Conservation (phyloP, 1,140 invertebrate species). For the Euwallacea similis region DNA sequence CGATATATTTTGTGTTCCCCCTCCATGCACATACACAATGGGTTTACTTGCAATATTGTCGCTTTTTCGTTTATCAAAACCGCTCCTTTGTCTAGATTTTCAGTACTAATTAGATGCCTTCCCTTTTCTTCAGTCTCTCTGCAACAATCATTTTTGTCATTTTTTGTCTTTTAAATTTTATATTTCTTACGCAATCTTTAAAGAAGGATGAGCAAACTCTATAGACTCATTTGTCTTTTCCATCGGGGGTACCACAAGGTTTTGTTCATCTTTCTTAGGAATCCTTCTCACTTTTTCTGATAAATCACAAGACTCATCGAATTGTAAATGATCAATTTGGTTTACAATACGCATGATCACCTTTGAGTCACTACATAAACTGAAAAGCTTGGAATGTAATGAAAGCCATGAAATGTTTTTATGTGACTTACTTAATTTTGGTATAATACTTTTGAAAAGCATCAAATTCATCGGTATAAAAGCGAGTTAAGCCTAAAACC, state of each 20-base stretch:
- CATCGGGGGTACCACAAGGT: neutral
- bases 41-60: conserved; percentile 33
- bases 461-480: conserved; percentile 22
- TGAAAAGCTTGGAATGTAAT: neutral
- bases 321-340: neutral
- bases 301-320: neutral
- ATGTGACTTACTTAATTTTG: conserved; percentile 26
- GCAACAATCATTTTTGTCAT: conserved; percentile 1
- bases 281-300: neutral
- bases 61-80: conserved; percentile 33
- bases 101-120: conserved; percentile 17
- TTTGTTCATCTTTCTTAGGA: conserved; percentile 9
- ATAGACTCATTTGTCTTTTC: neutral
- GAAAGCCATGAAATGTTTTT: neutral
- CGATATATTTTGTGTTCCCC: conserved; percentile 19
- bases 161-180: neutral
- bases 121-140: conserved; percentile 28
- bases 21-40: conserved; percentile 25
- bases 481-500: conserved; percentile 10
- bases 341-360: neutral
- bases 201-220: conserved; percentile 9
- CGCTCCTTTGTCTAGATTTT: conserved; percentile 10
- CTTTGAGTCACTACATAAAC: neutral
- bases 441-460: conserved; percentile 30
- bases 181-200: conserved; percentile 15